Base-by-base conservation (phyloP, 2,888 invertebrate species). In the Colostygia pectinataria region DNA sequence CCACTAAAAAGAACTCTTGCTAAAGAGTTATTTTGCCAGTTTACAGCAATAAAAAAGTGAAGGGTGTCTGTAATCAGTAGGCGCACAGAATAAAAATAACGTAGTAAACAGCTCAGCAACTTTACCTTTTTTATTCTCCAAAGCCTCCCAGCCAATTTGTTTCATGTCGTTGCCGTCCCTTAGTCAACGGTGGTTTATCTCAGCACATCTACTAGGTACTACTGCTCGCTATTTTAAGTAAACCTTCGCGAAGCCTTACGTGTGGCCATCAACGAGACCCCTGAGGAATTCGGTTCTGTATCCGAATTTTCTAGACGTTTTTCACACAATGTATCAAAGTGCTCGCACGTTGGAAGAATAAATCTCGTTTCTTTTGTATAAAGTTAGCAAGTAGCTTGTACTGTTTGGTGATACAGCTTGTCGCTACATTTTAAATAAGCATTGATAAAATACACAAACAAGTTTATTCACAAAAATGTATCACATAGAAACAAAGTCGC, bases 161-260 rank as follows among this genome's bases (percentile, higher is more conserved):
- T 52, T 39, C 41, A 39, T 44, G 51, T 52, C 55, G 46, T 57
- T 58, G 53, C 44, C 49, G 53, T 40, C 52, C 55, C 61, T 56
- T 56, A 61, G 58, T 56, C 57, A 53, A 55, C 53, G 54, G 15
- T 46, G 58, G 56, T 57, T 58, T 61, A 58, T 58, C 55, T 47
- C 32, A 28, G 37, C 24, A 41, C 44, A 39, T 44, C 47, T 47
- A 29, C 37, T 38, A n/a, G n/a, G 36, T 45, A 44, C 42, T 43
- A 29, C 39, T 6, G 18, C n/a, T 9, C 5, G 32, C 54, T 57
- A 55, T 60, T 57, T 60, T 39, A 49, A 40, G 49, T 5, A 41
- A 55, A 53, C 47, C 50, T 58, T 51, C 38, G 37, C 32, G 31
- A 44, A 44, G 29, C 41, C 44, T 55, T 53, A 59, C 59, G 55